Percentiles rank a stretch among this genome's conserved stretches.
Evolutionary conservation across 2,888 invertebrate genomes (phyloP).

Genomic region (Adelognathus sp.): DNA sequence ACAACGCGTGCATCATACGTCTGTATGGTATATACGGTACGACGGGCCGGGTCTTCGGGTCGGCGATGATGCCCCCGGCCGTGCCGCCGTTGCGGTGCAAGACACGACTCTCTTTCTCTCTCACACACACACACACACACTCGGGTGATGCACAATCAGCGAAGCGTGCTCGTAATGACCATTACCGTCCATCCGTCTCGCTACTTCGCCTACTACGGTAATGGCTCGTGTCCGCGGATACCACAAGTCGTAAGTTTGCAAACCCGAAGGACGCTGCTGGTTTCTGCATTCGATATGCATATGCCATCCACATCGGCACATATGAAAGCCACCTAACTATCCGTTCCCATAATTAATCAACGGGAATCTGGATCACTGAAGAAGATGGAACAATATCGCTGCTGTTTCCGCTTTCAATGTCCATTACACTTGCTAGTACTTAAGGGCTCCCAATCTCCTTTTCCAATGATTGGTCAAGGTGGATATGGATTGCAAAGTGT

Average conservation of each 20-base stretch:
- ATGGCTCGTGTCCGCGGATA: conserved; percentile 76
- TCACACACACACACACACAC: too few species aligned
- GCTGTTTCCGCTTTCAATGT: conserved; percentile 1
- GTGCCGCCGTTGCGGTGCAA: conserved; percentile 59
- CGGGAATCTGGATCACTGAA: too few species aligned
- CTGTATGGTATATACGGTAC: conserved; percentile 56
- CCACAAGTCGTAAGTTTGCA: conserved; percentile 43
- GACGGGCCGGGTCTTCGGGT: conserved; percentile 78
- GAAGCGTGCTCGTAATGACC: conserved; percentile 80
- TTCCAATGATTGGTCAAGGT: too few species aligned
- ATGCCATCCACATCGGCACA: too few species aligned
- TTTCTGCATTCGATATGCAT: too few species aligned
- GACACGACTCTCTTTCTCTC: conserved; percentile 25
- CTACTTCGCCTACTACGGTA: conserved; percentile 76
- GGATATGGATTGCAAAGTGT: too few species aligned
- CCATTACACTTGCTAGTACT: too few species aligned
- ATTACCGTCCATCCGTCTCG: conserved; percentile 78
- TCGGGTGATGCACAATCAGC: conserved; percentile 79
- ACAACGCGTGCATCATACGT: conserved; percentile 13
- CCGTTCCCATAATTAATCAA: too few species aligned
- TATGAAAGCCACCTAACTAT: too few species aligned
- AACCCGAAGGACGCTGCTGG: conserved; percentile 50
- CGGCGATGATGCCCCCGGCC: conserved; percentile 80
- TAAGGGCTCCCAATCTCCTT: too few species aligned
- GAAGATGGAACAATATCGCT: too few species aligned